Evolutionary conservation across 1,140 invertebrate species (phyloP), one percentile per base, ranked within the genome.

Genomic region (Dendroctonus ponderosae): DNA sequence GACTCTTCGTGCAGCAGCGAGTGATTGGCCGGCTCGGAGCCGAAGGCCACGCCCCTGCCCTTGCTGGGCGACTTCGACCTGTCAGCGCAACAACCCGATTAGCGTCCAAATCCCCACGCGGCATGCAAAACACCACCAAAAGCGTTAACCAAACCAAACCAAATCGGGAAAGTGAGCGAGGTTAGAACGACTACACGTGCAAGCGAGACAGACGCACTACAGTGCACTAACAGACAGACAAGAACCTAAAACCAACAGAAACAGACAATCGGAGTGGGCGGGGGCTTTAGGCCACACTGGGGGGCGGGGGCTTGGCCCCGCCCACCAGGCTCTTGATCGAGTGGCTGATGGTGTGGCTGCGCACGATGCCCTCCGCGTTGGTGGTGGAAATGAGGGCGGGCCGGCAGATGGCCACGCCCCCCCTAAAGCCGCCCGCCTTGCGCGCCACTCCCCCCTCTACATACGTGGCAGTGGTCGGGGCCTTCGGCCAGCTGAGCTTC

Each of bases 351-450:
- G 72, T 71, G 59, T 72, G 71, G 74, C 79, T 85, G 72, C 80
- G 79, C 67, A 79, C 83, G 56, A 86, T 84, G 43, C 79, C 83
- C 70, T 83, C 78, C 12, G 80, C 80, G 79, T 91, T 91, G 42
- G 89, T 91, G 14, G 89, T 91, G 3, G 85, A 90, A 38, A 88
- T 80, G 66, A 91, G 79, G 72, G 83, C 84, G 26, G 83, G 82
- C 56, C 85, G 86, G 63, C 85, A 83, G 70, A 91, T 90, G 73
- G 86, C 83, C 53, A 85, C 74, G 6, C 68, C 63, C 48, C 8
- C 52, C 26, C 26, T 26, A 26, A 26, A 41, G 8, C 39, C 14
- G 42, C 42, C 39, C 37, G 41, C 12, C 59, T 44, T 11, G 62
- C 53, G 61, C 60, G 39, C 9, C 56, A 67, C 12, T 67, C 70